phyloP scores from a whole-genome alignment of 1,140 invertebrate genomes.

The Parapsyche elsis region DNA sequence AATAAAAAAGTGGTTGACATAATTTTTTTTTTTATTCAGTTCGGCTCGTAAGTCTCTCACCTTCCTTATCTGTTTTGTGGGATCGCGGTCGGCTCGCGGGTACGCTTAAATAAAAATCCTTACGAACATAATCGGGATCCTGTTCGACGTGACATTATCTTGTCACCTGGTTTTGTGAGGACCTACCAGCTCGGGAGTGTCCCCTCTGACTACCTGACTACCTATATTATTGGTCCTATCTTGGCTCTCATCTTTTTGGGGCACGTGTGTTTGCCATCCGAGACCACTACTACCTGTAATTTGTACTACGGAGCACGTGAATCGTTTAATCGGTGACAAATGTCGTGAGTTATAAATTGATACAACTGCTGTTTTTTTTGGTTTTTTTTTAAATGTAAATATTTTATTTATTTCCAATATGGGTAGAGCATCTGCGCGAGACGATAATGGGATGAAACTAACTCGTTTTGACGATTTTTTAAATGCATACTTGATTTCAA shows the following conservation, averaged over 20 bases:
- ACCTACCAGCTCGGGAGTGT: background rate
- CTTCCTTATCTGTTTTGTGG: background rate
- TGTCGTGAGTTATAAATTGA: constrained; percentile 12
- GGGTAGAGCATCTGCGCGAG: no score
- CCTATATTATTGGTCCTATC: constrained; percentile 12
- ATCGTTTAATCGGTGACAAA: constrained; percentile 12
- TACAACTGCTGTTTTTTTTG: background rate
- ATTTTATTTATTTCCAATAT: no score
- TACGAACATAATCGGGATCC: constrained; percentile 20
- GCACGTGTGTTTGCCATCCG: background rate
- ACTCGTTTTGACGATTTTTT: no score
- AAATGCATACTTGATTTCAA: no score
- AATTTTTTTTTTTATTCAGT: background rate
- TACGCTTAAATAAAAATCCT: constrained; percentile 29
- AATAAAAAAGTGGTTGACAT: background rate
- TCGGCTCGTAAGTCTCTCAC: constrained; percentile 6
- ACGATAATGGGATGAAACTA: no score
- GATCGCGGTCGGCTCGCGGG: background rate
- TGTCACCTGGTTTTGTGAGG: constrained; percentile 29
- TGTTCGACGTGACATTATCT: constrained; percentile 40
- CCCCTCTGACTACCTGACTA: constrained; percentile 3
- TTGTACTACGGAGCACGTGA: no score
- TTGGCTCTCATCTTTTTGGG: background rate
- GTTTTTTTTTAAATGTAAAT: background rate
- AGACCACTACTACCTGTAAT: background rate